A percentile compares a stretch with the other conserved stretches of the same genome.
Evolutionary conservation across 2,113 vertebrate species (phyloP).

Genomic region (Hemicordylus capensis): DNA sequence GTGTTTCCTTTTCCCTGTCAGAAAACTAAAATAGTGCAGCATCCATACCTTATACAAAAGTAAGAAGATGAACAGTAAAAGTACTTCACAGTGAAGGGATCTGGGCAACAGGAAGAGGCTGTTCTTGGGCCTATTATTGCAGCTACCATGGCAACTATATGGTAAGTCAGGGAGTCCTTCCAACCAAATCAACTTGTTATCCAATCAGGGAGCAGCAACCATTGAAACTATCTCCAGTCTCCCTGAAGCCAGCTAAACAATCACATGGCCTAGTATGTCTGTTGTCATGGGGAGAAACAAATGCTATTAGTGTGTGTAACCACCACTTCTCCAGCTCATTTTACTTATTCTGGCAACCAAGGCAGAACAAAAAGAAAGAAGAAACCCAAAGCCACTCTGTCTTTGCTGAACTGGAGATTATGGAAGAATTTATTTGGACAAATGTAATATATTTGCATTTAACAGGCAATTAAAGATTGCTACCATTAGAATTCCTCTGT

Average conservation of each 20-base stretch:
- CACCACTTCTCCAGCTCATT: neutral
- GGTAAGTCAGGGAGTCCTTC: neutral
- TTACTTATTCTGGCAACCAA: neutral
- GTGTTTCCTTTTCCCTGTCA: too few species aligned
- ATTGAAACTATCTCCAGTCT: neutral
- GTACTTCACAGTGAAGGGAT: neutral
- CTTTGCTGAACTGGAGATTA: neutral
- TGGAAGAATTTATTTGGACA: neutral
- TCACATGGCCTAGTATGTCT: neutral
- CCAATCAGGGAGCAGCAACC: neutral
- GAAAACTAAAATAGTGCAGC: neutral
- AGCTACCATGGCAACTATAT: neutral
- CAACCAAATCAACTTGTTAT: neutral
- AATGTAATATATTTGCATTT: neutral
- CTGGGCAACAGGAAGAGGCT: neutral
- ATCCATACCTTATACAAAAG: neutral
- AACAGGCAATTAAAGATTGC: neutral
- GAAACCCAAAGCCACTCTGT: neutral
- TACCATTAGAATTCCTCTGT: neutral
- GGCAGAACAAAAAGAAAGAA: neutral
- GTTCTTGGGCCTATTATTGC: neutral
- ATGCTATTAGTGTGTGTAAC: neutral
- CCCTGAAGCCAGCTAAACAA: conserved; percentile 3
- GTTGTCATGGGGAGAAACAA: conserved; percentile 13
- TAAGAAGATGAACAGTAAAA: neutral